Base-by-base conservation (phyloP, 2,797 vertebrate genomes). In the Gymnothorax reevesii region DNA sequence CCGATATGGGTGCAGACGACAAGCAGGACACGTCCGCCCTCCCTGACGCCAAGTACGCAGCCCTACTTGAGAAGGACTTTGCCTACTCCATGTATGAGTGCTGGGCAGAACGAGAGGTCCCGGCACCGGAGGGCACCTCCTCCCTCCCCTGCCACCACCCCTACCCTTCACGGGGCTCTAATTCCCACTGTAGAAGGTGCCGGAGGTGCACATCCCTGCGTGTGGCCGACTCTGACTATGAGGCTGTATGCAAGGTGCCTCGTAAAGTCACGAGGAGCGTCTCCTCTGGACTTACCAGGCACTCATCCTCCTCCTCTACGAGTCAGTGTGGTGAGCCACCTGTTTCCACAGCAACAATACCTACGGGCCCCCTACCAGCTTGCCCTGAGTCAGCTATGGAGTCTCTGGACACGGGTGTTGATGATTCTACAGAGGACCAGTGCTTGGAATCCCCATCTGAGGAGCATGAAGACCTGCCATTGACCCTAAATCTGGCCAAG, bases 171-270 rank as follows among this genome's bases (percentile, higher is more conserved):
- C 97, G 97, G 60, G 86, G 90, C 12, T 33, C 89, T 0, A 93
- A 92, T 4, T 90, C 84, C 91, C 95, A 96, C 33, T 94, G 95
- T 0, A 91, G 97, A 90, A 95, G 97, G 15, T 99, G 98, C 92
- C 13, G 57, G 27, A 90, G 91, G 9, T 99, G 98, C 25, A 96
- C 96, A 0, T 92, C 94, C 9, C 93, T 97, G 93, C 95, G 98
- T 0, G 98, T 99, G 66, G 95, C 97, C 0, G 98, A 99, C 64
- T 96, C 98, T 0, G 98, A 98, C 92, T 99, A 99, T 0, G 98
- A 99, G 90, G 98, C 98, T 0, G 97, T 99, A 85, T 99, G 98
- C 88, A 98, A 96, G 89, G 95, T 99, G 25, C 98, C 98, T 0
- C 96, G 98, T 0, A 99, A 98, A 89, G 90, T 98, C 89, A 96